phyloP scores from a whole-genome alignment of 2,888 invertebrate genomes.

The Conus canariensis region DNA sequence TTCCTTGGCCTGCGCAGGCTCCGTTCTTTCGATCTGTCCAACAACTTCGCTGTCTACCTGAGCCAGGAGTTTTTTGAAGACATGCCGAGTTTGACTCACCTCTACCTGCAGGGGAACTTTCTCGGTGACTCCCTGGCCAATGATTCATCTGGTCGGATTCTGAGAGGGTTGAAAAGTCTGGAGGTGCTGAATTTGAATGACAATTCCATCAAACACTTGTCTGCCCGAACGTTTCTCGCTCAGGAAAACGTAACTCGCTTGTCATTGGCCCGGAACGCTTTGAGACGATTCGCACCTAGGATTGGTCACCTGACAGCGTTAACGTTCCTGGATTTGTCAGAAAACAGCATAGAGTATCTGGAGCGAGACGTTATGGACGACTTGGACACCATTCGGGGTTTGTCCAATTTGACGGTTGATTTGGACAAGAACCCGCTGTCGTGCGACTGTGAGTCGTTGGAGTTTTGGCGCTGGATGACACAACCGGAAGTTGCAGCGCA shows the following conservation, averaged over 20 bases:
- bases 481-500: not conserved
- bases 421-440: constrained; percentile 17
- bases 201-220: constrained; percentile 6
- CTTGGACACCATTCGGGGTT: constrained; percentile 1
- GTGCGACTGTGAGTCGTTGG: constrained; percentile 20
- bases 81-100: constrained; percentile 35
- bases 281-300: not conserved
- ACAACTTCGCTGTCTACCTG: constrained; percentile 26
- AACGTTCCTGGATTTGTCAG: constrained; percentile 22
- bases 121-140: constrained; percentile 29
- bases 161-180: constrained; percentile 18
- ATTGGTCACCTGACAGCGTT: constrained; percentile 23
- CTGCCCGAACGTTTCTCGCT: not conserved
- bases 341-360: constrained; percentile 22
- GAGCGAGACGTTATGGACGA: not conserved
- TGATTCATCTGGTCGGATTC: constrained; percentile 8
- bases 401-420: constrained; percentile 20
- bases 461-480: constrained; percentile 27
- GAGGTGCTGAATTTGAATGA: not conserved
- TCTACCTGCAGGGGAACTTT: constrained; percentile 37
- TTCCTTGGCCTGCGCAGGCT: constrained; percentile 26
- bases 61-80: constrained; percentile 33
- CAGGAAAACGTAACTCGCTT: not conserved
- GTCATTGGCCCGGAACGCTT: constrained; percentile 13
- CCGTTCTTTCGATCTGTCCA: constrained; percentile 20